Conservation (phyloP, 2,113 vertebrate species). For the Mesoclemmys tuberculata region DNA sequence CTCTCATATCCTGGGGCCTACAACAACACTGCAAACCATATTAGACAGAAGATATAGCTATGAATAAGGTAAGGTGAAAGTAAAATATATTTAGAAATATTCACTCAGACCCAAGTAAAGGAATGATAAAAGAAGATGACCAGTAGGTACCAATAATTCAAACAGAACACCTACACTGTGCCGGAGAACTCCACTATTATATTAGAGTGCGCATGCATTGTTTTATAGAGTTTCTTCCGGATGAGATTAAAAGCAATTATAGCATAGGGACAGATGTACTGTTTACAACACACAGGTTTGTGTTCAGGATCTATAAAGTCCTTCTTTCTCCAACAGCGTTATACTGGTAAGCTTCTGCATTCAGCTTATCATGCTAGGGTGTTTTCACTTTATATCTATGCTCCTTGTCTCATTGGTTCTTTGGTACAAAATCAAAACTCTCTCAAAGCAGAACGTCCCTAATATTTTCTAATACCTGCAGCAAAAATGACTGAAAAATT, state of each 20-base stretch:
- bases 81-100: neutral
- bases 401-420: neutral
- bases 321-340: neutral
- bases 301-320: neutral
- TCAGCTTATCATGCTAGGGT: neutral
- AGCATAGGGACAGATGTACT: neutral
- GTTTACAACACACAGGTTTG: neutral
- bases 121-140: neutral
- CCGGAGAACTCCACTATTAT: neutral
- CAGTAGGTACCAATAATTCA: neutral
- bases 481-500: neutral
- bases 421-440: neutral
- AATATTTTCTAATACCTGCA: neutral
- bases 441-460: neutral
- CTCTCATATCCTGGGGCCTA: neutral
- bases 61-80: neutral
- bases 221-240: neutral
- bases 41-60: neutral
- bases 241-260: neutral
- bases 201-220: neutral
- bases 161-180: rapidly evolving
- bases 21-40: neutral
- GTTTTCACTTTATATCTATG: neutral
- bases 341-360: neutral
- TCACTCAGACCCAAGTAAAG: rapidly evolving